Evolutionary conservation across 2,113 vertebrate species (phyloP), one percentile per base, ranked within the genome.

Genomic region (Ivindomyrus marchei): DNA sequence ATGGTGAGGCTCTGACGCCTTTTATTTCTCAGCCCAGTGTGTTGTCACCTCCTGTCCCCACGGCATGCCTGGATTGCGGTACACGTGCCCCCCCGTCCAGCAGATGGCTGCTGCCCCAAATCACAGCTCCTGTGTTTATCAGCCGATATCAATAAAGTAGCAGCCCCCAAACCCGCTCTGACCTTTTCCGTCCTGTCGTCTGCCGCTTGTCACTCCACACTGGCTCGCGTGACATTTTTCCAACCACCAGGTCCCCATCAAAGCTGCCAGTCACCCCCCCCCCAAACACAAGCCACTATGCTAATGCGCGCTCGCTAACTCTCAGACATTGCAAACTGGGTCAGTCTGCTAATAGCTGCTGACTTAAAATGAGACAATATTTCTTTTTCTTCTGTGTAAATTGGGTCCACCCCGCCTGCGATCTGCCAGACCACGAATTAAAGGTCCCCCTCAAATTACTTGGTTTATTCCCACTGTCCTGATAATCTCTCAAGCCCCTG

Each of bases 101-200:
- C 88, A 91, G 88, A 93, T 91, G 77, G 89, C 45, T 21, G 53
- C 85, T 42, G 74, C 90, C 92, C 90, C 62, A 93, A 91, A 90
- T 91, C 89, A 66, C 88, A 92, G 91, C 91, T 91, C 90, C 89
- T 89, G 70, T 77, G 11, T 93, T 93, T 90, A 77, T n/a, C 91
- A 2, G 53, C 36, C 7, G 86, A 90, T 92, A 90, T 92, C 66
- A 92, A 91, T 36, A 91, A 91, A 84, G 66, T 50, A 70, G 27
- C 56, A 24, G 46, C 89, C 88, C 92, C 50, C 84, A 92, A 91
- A 91, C 91, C 74, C 80, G 88, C 86, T 90, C 53, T 91, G 91
- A 92, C 92, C 92, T 93, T 94, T 92, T 87, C 70, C 85, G 53
- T 42, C 31, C 74, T 17, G 31, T 27, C 74, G 31, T 31, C 42